These are phyloP conservation scores for Lydus trimaculatus DNA, from an alignment of 2,888 invertebrate genomes.

Conservation along the genomic window DNA sequence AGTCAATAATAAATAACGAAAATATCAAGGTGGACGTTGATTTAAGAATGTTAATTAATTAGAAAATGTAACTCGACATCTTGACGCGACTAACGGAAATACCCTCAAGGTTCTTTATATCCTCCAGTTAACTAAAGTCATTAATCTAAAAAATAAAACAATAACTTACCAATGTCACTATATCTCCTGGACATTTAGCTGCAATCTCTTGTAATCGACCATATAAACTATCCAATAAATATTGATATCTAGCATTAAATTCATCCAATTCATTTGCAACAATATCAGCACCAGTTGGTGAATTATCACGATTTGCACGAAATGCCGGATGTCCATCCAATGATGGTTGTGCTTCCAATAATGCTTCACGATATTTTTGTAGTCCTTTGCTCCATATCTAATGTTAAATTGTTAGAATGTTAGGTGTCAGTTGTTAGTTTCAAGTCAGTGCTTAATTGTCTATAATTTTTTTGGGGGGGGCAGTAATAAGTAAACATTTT, in stretches of 20 bases:
- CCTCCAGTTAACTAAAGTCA: not conserved
- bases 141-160: constrained; percentile 16
- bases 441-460: constrained; percentile 56
- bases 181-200: constrained; percentile 74
- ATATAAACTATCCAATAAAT: constrained; percentile 73
- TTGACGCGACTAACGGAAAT: not conserved
- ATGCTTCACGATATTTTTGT: constrained; percentile 82
- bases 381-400: constrained; percentile 89
- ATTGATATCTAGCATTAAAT: constrained; percentile 80
- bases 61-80: not conserved
- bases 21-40: constrained; percentile 7
- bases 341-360: constrained; percentile 84
- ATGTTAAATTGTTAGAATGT: constrained; percentile 60
- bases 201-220: constrained; percentile 74
- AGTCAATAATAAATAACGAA: not conserved
- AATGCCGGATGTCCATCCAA: constrained; percentile 67
- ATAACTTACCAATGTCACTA: constrained; percentile 76
- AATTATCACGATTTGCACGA: constrained; percentile 54
- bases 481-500: constrained; percentile 8
- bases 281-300: constrained; percentile 70
- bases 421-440: constrained; percentile 65
- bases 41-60: not conserved
- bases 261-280: constrained; percentile 81
- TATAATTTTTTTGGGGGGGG: constrained; percentile 11
- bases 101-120: not conserved